Evolutionary conservation across 1,140 invertebrate species (phyloP).

Genomic region (Macrosteles quadrilineatus): DNA sequence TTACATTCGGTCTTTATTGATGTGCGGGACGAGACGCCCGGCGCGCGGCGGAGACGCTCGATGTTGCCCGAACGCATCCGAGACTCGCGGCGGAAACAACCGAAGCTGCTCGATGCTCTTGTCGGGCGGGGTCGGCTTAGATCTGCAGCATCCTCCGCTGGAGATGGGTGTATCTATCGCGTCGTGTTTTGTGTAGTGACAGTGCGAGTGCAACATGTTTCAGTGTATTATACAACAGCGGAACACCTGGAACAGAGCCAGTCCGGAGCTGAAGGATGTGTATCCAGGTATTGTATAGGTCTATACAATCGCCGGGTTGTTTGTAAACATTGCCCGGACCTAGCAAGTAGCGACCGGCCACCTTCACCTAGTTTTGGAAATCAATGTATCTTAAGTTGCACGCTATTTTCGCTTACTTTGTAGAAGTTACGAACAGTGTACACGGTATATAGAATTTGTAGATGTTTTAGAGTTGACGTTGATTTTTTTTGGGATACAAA

Average conservation of each 20-base stretch:
- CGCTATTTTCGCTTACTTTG: too few relatives aligned
- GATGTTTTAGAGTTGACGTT: too few relatives aligned
- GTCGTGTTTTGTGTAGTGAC: neutral
- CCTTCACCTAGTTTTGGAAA: too few relatives aligned
- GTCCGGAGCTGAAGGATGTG: conserved; percentile 71
- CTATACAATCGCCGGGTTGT: too few relatives aligned
- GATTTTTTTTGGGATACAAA: too few relatives aligned
- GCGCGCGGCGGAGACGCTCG: neutral
- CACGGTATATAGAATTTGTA: too few relatives aligned
- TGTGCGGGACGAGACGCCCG: neutral
- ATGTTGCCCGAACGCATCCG: neutral
- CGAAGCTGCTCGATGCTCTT: neutral
- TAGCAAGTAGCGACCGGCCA: too few relatives aligned
- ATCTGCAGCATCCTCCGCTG: conserved; percentile 31
- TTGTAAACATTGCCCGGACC: too few relatives aligned
- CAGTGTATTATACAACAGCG: conserved; percentile 80
- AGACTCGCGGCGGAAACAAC: neutral
- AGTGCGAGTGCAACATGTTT: conserved; percentile 59
- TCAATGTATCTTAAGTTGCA: too few relatives aligned
- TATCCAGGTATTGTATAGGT: conserved; percentile 75
- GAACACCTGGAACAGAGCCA: conserved; percentile 73
- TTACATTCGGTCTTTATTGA: neutral
- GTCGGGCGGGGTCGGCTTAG: conserved; percentile 5
- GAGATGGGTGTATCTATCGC: neutral
- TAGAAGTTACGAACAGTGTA: too few relatives aligned